Evolutionary conservation across 2,113 vertebrate species (phyloP).

Genomic region (Indri indri): DNA sequence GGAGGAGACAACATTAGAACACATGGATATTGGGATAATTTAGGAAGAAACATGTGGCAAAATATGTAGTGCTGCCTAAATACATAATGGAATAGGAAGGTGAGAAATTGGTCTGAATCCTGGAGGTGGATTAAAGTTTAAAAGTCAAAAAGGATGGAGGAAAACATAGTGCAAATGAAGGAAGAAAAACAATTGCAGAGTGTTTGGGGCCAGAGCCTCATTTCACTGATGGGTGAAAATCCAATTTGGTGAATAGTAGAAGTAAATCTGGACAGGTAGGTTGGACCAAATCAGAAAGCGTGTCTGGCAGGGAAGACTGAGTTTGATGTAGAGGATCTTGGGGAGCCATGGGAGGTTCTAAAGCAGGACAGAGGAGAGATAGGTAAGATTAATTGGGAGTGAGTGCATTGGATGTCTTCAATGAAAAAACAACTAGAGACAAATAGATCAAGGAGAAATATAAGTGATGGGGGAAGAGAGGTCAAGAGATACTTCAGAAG

Average conservation of each 20-base stretch:
- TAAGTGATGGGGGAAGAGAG: background rate
- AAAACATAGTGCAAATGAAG: background rate
- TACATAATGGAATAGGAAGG: no score
- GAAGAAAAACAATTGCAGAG: background rate
- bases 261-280: background rate
- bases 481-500: background rate
- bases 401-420: background rate
- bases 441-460: background rate
- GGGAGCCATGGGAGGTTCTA: background rate
- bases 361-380: background rate
- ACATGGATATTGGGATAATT: background rate
- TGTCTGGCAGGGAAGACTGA: background rate
- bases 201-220: background rate
- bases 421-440: background rate
- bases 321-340: background rate
- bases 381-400: background rate
- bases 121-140: background rate
- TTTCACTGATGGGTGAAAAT: background rate
- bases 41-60: no score
- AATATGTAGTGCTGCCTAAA: background rate
- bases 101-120: background rate
- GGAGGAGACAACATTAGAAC: background rate
- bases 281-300: background rate
- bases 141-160: background rate
- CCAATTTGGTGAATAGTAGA: background rate